Evolutionary conservation across 2,797 vertebrate genomes (phyloP), one percentile per base, ranked within the genome.

Genomic region (Pantherophis alleghaniensis): DNA sequence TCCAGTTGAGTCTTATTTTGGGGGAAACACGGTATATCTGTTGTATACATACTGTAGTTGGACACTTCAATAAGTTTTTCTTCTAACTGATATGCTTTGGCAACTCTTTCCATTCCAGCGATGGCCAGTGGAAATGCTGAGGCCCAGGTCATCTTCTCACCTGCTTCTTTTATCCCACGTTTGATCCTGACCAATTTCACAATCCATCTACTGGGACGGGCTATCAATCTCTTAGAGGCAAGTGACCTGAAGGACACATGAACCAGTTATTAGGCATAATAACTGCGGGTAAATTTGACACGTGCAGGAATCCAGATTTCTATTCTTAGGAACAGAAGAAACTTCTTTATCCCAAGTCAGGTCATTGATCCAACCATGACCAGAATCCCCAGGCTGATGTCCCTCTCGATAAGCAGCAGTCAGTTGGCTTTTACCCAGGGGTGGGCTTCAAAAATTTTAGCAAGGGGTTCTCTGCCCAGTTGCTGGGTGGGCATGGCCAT

Each of bases 201-300:
- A 0, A 55, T 98, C 28, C 98, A 98, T 60, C 92, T 98, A 63
- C 96, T 98, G 57, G 98, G 98, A 5, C 97, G 95, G 96, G 98
- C 98, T 88, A 94, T 98, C 95, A 99, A 98, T 97, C 95, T 99
- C 18, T 94, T 99, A 89, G 98, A 99, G 97, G 99, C 98, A 96
- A 97, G 97, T 97, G 94, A 14, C 7, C 42, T 4, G 9, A 63
- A 63, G 18, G 7, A 14, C 1, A 6, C 28, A 42, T 4, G 28
- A 55, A 6, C 32, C 22, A 24, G 13, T 53, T 74, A 22, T 26
- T 74, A 32, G 1, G 20, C 16, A 3, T 20, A 69, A 32, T 69
- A 28, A 28, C n/a, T 32, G 66, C 1, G 2, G 28, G 5, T 79
- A 42, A 7, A 22, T 26, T 28, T 79, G 9, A 3, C 11, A 53